Conservation (phyloP, 37 sponge, comb jelly and placozoan species). For the Bolinopsis microptera region DNA sequence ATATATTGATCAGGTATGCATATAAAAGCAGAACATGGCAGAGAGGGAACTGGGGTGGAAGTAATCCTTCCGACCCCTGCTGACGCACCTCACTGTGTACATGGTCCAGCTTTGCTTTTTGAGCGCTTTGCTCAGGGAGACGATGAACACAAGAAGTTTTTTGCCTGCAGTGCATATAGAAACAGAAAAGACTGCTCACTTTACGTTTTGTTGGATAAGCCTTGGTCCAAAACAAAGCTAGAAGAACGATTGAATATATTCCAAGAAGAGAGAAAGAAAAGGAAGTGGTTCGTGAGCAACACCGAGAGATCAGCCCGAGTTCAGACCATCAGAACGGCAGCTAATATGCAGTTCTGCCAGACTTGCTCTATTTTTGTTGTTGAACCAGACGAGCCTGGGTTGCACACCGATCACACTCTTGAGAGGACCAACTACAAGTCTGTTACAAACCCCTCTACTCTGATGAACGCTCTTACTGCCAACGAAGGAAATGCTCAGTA, state of each 20-base stretch:
- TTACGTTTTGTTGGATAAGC: constrained; percentile 44
- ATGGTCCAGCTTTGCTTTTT: constrained; percentile 56
- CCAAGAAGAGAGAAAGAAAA: constrained; percentile 49
- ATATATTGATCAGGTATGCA: neutral
- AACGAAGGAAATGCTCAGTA: constrained; percentile 60
- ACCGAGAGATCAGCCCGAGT: neutral
- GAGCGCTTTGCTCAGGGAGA: constrained; percentile 61
- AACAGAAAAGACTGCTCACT: constrained; percentile 53
- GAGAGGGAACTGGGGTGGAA: constrained; percentile 56
- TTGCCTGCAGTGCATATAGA: constrained; percentile 31
- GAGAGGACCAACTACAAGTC: constrained; percentile 34
- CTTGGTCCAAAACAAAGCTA: constrained; percentile 5
- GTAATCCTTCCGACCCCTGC: constrained; percentile 57
- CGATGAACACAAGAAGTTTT: constrained; percentile 13
- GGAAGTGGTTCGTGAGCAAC: constrained; percentile 4
- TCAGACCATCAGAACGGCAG: neutral
- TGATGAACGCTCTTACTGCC: neutral
- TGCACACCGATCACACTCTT: constrained; percentile 26
- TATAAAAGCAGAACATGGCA: neutral
- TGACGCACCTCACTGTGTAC: constrained; percentile 31
- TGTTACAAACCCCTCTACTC: neutral
- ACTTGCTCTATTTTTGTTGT: constrained; percentile 25
- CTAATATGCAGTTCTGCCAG: constrained; percentile 6
- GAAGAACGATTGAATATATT: constrained; percentile 1
- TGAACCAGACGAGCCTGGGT: neutral